Conservation (phyloP, 1,140 invertebrate species). For the Cyclargus thomasi region DNA sequence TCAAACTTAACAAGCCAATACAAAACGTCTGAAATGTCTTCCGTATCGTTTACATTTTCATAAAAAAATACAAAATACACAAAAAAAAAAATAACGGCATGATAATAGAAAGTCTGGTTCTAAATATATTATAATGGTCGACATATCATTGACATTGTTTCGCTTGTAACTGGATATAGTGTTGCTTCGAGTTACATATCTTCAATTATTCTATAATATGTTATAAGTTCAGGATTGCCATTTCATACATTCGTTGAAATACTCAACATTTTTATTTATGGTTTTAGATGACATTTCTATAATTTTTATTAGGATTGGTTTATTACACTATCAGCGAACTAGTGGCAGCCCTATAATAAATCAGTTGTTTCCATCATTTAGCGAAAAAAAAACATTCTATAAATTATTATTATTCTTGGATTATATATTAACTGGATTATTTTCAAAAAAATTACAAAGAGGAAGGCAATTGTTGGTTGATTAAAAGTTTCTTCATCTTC, state of each 20-base stretch:
- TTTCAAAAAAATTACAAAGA: too few species aligned
- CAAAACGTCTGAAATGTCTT: not conserved
- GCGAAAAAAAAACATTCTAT: not conserved
- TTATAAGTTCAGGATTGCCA: not conserved
- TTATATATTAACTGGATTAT: too few species aligned
- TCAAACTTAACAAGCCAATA: not conserved
- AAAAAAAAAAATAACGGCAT: not conserved
- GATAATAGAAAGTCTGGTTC: constrained; percentile 18
- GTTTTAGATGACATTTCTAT: too few species aligned
- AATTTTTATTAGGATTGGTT: too few species aligned
- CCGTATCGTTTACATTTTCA: not conserved
- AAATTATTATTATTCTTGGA: not conserved
- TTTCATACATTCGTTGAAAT: not conserved
- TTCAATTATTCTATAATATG: constrained; percentile 21
- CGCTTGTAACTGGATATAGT: constrained; percentile 50
- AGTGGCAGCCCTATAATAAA: not conserved
- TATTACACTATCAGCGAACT: not conserved
- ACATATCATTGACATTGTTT: constrained; percentile 69
- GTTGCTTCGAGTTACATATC: constrained; percentile 49
- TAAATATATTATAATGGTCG: constrained; percentile 29
- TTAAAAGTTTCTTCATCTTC: too few species aligned
- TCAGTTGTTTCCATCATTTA: not conserved
- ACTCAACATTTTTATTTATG: too few species aligned
- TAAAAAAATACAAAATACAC: not conserved
- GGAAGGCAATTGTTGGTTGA: too few species aligned